phyloP scores from a whole-genome alignment of 2,113 vertebrate species.

The Mobula hypostoma region DNA sequence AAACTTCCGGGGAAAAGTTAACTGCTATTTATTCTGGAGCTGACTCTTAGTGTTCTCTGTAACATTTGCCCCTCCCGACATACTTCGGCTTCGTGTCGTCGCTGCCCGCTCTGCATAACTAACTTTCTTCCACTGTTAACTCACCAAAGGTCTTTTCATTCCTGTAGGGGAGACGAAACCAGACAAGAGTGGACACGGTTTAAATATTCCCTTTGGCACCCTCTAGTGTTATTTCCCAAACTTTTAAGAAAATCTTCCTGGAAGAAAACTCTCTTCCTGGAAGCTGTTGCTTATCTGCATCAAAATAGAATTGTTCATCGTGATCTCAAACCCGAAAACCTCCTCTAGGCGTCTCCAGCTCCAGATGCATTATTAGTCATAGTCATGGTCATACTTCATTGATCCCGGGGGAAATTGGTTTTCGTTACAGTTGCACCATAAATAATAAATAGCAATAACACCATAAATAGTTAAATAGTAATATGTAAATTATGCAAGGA shows the following conservation, averaged over 20 bases:
- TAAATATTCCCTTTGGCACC: background rate
- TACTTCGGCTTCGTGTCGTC: background rate
- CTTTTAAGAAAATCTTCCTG: no score
- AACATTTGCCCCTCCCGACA: background rate
- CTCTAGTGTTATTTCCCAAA: conserved; percentile 16
- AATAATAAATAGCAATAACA: no score
- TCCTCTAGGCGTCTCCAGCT: conserved; percentile 75
- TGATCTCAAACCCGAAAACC: conserved; percentile 79
- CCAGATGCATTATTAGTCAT: conserved; percentile 65
- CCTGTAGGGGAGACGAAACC: background rate
- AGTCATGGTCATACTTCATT: no score
- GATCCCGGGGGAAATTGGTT: no score
- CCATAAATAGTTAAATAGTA: no score
- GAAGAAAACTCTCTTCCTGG: no score
- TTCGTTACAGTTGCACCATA: no score
- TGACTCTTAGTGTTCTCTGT: background rate
- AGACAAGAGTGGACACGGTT: background rate
- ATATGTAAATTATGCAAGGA: no score
- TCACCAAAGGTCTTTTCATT: background rate
- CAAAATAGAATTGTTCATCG: conserved; percentile 80
- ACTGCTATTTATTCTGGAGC: background rate
- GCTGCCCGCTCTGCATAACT: background rate
- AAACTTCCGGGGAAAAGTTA: background rate
- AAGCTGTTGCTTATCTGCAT: conserved; percentile 59
- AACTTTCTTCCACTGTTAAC: background rate